phyloP scores from a whole-genome alignment of 1,140 invertebrate genomes.

The Tachypleus tridentatus region DNA sequence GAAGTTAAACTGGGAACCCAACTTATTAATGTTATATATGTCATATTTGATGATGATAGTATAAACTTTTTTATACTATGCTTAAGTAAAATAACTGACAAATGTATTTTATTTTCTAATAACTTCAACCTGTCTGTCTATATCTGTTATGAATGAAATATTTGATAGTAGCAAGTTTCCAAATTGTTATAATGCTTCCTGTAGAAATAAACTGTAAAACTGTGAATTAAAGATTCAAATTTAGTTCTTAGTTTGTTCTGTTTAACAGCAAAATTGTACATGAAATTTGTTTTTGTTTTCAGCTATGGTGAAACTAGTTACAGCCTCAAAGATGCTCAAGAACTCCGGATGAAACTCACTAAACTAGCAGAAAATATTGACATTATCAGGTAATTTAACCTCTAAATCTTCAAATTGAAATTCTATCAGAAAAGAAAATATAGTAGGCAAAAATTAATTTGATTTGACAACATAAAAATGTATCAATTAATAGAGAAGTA shows the following conservation, averaged over 20 bases:
- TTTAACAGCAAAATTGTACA: background rate
- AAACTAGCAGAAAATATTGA: conserved; percentile 81
- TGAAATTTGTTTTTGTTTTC: conserved; percentile 22
- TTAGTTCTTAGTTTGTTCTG: conserved; percentile 17
- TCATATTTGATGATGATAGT: too few species aligned
- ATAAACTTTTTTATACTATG: too few species aligned
- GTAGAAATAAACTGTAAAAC: conserved; percentile 8
- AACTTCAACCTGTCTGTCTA: too few species aligned
- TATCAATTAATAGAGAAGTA: too few species aligned
- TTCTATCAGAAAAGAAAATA: too few species aligned
- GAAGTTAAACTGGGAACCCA: too few species aligned
- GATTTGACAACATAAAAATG: too few species aligned
- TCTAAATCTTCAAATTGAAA: too few species aligned
- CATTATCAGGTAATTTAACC: conserved; percentile 39
- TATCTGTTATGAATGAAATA: background rate
- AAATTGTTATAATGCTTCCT: background rate
- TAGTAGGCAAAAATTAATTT: too few species aligned
- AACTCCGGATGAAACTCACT: conserved; percentile 63
- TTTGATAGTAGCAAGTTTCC: conserved; percentile 10
- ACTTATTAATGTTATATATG: too few species aligned
- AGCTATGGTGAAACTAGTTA: conserved; percentile 80
- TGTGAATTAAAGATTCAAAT: conserved; percentile 2
- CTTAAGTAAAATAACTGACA: too few species aligned
- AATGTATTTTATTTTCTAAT: too few species aligned
- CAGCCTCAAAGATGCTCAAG: conserved; percentile 64